Evolutionary conservation across 2,797 vertebrate genomes (phyloP).

Genomic region (Leptatherina wallacei): DNA sequence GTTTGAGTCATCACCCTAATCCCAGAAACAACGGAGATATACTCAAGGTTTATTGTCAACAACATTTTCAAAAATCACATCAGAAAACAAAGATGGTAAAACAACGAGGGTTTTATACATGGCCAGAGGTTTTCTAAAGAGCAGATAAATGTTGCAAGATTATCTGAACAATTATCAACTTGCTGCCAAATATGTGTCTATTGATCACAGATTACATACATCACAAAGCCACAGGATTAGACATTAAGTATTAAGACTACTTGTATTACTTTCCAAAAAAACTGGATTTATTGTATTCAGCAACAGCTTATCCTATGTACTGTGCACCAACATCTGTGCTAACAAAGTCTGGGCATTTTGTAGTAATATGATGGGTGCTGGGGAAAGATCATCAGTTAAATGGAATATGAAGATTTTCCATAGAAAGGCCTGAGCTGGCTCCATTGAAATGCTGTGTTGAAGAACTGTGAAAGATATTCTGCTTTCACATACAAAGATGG

Average conservation of each 20-base stretch:
- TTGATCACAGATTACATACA: slow-evolving; percentile 38
- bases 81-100: slow-evolving; percentile 49
- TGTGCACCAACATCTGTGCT: slow-evolving; percentile 30
- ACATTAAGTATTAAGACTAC: slow-evolving; percentile 37
- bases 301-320: slow-evolving; percentile 21
- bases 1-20: background rate
- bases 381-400: slow-evolving; percentile 21
- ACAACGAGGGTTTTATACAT: slow-evolving; percentile 34
- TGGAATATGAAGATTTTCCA: slow-evolving; percentile 2
- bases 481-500: slow-evolving; percentile 9
- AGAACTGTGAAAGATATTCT: slow-evolving; percentile 21
- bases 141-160: slow-evolving; percentile 34
- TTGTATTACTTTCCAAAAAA: slow-evolving; percentile 15
- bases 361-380: slow-evolving; percentile 4
- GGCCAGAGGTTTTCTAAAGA: slow-evolving; percentile 38
- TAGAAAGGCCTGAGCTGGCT: slow-evolving; percentile 1
- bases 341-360: slow-evolving; percentile 19
- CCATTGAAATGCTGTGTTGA: slow-evolving; percentile 8
- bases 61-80: slow-evolving; percentile 62
- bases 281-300: slow-evolving; percentile 19
- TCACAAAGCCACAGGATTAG: slow-evolving; percentile 50
- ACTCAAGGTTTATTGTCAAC: slow-evolving; percentile 60
- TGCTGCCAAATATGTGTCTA: slow-evolving; percentile 44
- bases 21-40: slow-evolving; percentile 16
- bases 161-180: slow-evolving; percentile 31